Base-by-base conservation (phyloP, 2,113 vertebrate species). In the Mobula birostris region DNA sequence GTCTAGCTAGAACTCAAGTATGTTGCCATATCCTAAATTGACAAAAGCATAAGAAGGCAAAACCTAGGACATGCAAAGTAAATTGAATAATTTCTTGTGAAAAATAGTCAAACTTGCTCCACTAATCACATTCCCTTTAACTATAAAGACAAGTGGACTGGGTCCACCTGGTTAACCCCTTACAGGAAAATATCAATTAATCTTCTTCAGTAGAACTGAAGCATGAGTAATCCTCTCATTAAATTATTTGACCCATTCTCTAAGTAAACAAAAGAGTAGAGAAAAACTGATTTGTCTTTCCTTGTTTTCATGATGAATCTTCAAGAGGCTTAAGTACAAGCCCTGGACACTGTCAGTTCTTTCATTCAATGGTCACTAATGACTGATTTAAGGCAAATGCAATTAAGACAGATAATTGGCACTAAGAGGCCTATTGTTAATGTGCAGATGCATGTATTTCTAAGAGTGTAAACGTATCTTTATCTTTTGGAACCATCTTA, bases 171-270 rank as follows among this genome's bases (percentile, higher is more conserved):
- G 96, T 96, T 96, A 97, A 97, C 94, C 97, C 96, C 96, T 96
- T 97, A 97, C 97, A 98, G 98, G 97, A 98, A 98, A 97, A 97
- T 98, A 98, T 98, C 98, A 98, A 98, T 98, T 98, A 97, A 98
- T 98, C 97, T 97, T 97, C 97, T 96, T 97, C 96, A 97, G 97
- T 97, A 96, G 97, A 96, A 96, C 96, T 97, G 97, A 98, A 98
- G 97, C 97, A 97, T 97, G 97, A 96, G 96, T 98, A 98, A 98
- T 98, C 97, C 97, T 97, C 97, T 97, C 97, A 97, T 98, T 98
- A 97, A 97, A 97, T 96, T 97, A 97, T 97, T 97, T 97, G 97
- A 97, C 97, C 96, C 97, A 96, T 97, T 97, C 96, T 97, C 96
- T 96, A 95, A 96, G 97, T 97, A 97, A 97, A 98, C 98, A 98